Evolutionary conservation across 64 coral and sea anemone genomes (phyloP).

Genomic region (Cladopsammia gracilis): DNA sequence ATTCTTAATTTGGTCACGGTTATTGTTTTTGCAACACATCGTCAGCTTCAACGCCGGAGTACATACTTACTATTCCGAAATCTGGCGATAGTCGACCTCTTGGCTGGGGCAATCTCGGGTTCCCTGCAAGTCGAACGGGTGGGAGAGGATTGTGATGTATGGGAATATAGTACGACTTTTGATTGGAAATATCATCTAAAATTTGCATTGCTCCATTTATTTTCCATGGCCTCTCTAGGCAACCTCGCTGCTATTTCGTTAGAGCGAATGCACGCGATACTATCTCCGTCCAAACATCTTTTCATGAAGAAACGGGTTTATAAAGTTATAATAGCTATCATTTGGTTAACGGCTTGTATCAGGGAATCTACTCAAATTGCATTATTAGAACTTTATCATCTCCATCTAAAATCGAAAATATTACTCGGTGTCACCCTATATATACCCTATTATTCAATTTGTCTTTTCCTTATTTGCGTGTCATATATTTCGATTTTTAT

Average conservation of each 20-base stretch:
- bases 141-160: neutral
- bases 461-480: neutral
- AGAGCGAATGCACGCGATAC: neutral
- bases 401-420: neutral
- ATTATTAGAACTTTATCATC: neutral
- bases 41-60: neutral
- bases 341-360: neutral
- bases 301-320: neutral
- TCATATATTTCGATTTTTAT: slow-evolving; percentile 7
- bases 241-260: neutral
- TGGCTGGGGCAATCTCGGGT: slow-evolving; percentile 2
- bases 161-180: neutral
- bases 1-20: neutral
- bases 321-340: neutral
- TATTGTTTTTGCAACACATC: neutral
- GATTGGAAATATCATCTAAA: neutral
- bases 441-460: neutral
- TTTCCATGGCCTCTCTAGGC: neutral
- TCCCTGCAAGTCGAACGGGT: neutral
- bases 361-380: neutral
- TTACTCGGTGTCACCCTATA: neutral
- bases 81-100: slow-evolving; percentile 3
- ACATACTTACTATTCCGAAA: slow-evolving; percentile 13
- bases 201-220: neutral
- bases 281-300: neutral